phyloP scores from a whole-genome alignment of 2,113 vertebrate genomes.

The Marcusenius ussheri region DNA sequence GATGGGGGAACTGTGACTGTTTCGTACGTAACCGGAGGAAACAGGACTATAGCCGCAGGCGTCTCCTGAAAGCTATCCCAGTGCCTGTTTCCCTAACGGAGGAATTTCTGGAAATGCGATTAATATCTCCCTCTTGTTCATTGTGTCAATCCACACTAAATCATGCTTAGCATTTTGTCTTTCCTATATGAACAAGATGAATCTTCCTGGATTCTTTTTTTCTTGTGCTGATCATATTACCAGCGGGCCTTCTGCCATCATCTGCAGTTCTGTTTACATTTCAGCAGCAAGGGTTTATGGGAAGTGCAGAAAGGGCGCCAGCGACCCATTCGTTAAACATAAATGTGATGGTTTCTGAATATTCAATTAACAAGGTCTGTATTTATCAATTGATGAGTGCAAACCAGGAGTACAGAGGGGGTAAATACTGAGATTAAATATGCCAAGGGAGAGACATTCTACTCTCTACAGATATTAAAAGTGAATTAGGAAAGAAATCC shows the following conservation, averaged over 20 bases:
- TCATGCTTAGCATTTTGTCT: not conserved
- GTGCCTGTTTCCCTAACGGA: not conserved
- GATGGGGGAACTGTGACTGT: not conserved
- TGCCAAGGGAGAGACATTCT: not conserved
- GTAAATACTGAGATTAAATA: not conserved
- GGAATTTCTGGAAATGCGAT: not conserved
- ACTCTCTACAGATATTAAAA: not conserved
- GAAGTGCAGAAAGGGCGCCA: not conserved
- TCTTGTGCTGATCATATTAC: not conserved
- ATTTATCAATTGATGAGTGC: not conserved
- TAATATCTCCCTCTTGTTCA: not conserved
- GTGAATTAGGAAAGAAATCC: not conserved
- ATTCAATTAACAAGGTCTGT: not conserved
- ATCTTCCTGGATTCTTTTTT: not conserved
- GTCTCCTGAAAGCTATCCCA: not conserved
- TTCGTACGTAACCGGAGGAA: not conserved
- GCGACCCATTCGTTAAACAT: not conserved
- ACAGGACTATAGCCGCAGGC: not conserved
- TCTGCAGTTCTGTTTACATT: not conserved
- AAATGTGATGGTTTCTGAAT: not conserved
- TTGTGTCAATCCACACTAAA: not conserved
- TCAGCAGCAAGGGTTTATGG: not conserved
- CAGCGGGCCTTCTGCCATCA: not conserved
- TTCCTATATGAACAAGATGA: not conserved
- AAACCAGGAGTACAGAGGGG: not conserved